Conservation (phyloP, 2,888 invertebrate genomes). For the Caprella mutica region DNA sequence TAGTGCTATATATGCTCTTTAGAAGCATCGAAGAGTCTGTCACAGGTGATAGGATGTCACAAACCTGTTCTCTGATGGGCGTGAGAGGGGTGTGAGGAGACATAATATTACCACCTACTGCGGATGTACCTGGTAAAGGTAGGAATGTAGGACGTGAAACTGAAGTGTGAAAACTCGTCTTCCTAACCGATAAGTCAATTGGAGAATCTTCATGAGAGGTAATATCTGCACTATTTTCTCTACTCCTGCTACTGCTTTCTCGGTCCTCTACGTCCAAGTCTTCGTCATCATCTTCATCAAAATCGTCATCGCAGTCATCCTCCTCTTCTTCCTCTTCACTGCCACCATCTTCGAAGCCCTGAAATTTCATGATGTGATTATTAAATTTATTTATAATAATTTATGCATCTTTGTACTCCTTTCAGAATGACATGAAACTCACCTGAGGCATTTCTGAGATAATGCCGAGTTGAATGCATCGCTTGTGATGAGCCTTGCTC, state of each 20-base stretch:
- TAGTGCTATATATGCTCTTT: constrained; percentile 53
- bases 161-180: background rate
- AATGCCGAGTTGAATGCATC: constrained; percentile 72
- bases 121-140: constrained; percentile 26
- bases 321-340: constrained; percentile 41
- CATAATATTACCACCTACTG: background rate
- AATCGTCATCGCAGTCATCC: constrained; percentile 37
- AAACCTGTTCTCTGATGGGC: constrained; percentile 35
- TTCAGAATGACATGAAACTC: constrained; percentile 45
- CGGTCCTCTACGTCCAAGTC: constrained; percentile 26
- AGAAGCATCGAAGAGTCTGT: constrained; percentile 50
- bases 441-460: constrained; percentile 55
- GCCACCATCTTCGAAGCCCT: constrained; percentile 39
- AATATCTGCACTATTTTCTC: background rate
- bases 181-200: constrained; percentile 24
- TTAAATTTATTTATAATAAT: constrained; percentile 41
- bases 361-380: too few relatives aligned
- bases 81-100: constrained; percentile 23
- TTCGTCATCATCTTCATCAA: constrained; percentile 35
- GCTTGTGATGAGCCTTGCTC: constrained; percentile 91
- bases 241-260: constrained; percentile 36
- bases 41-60: constrained; percentile 51
- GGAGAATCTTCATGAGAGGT: constrained; percentile 12
- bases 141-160: constrained; percentile 18
- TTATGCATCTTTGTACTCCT: constrained; percentile 15